Base-by-base conservation (phyloP, 92 coral and sea anemone species). In the Anthopleura xanthogrammica region DNA sequence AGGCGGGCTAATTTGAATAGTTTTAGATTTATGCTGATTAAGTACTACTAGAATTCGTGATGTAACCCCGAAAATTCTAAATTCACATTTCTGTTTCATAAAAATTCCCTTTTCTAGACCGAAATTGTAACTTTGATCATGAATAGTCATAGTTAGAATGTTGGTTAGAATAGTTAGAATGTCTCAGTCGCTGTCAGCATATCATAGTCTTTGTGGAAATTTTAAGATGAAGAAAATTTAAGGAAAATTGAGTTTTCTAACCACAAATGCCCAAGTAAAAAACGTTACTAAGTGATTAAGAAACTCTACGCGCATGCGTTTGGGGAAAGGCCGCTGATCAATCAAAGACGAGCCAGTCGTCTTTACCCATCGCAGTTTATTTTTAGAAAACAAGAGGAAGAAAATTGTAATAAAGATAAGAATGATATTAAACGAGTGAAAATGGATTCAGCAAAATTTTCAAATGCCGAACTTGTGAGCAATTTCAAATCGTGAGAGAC, bases 321-420 rank as follows among this genome's bases (percentile, higher is more conserved):
- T 68, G 29, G 74, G 41, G 41, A 68, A 68, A 68, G 40, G 74
- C 74, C 43, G 41, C 74, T 68, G 74, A 68, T 36, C 74, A 36
- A n/a, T 29, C 74, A 68, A 68, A 68, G 74, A 24, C 74, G 74
- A 68, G 74, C 74, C 74, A 7, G 74, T 29, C 74, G 74, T 68
- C 74, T 68, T 68, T 29, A 68, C 74, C 74, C 74, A 68, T 68
- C 74, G 74, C 42, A 68, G 5, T 68, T 36, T 68, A 36, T 68
- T 68, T 68, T 10, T 68, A 68, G 74, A 68, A 68, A 68, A 68
- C 13, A 62, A 12, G 29, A 20, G 29, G 41, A 68, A 68, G 43
- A 36, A 68, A 29, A 68, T 42, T 68, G 29, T 29, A 36, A 68
- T 68, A 68, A 68, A 62, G 70, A 62, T 62, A 62, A 62, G 70